Evolutionary conservation across 1,140 invertebrate species (phyloP).

Genomic region (Atta colombica): DNA sequence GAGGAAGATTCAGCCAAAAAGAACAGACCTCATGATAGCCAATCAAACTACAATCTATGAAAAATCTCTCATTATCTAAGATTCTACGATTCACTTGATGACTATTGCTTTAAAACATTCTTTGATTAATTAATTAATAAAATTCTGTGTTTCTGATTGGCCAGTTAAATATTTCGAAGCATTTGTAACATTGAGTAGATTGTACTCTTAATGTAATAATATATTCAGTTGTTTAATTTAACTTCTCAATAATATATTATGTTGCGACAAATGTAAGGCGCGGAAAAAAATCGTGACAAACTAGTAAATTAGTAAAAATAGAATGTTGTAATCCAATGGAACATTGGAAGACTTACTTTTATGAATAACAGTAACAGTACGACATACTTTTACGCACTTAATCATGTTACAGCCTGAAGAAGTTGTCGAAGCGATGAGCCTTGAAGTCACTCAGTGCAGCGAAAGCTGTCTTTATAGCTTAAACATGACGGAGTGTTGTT

Average conservation of each 20-base stretch:
- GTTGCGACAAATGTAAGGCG: not conserved
- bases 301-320: not conserved
- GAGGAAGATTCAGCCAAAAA: no score
- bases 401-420: not conserved
- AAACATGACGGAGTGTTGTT: not conserved
- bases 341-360: not conserved
- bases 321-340: not conserved
- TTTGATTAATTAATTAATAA: no score
- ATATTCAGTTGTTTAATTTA: not conserved
- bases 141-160: no score
- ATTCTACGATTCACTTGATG: no score
- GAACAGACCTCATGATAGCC: no score
- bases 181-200: no score
- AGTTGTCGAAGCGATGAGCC: slow-evolving; percentile 1
- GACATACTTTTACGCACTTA: not conserved
- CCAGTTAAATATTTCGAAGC: no score
- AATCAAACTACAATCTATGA: no score
- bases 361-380: not conserved
- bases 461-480: not conserved
- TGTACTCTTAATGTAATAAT: not conserved
- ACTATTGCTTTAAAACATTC: no score
- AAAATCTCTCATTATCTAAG: no score
- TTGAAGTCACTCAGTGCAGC: not conserved
- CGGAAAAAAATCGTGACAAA: not conserved
- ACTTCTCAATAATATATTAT: not conserved